These are phyloP conservation scores for Odocoileus virginianus DNA, from an alignment of 2,113 vertebrate species.

Conservation along the genomic window DNA sequence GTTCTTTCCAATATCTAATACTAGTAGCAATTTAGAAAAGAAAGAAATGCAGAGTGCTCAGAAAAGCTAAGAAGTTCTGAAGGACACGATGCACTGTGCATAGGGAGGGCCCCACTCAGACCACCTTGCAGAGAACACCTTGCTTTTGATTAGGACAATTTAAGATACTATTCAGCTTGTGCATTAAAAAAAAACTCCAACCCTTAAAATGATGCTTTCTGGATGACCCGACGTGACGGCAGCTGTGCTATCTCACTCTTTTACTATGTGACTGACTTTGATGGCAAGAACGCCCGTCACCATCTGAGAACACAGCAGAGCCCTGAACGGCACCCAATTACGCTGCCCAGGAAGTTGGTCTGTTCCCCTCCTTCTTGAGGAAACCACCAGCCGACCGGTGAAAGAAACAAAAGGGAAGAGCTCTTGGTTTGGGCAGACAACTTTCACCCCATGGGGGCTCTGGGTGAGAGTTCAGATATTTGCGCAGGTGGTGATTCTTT, in stretches of 20 bases:
- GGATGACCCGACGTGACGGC: fast-evolving
- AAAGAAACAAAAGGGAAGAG: fast-evolving
- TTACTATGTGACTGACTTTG: neutral
- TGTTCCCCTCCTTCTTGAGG: conserved; percentile 54
- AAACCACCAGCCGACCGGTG: neutral
- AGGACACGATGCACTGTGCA: neutral
- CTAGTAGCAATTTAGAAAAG: neutral
- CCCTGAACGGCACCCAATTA: conserved; percentile 43
- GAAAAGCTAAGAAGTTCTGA: neutral
- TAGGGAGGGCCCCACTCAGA: neutral
- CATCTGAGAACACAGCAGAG: neutral
- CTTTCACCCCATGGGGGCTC: conserved; percentile 33
- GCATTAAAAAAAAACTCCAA: neutral
- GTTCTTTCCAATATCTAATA: conserved; percentile 14
- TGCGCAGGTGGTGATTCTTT: conserved; percentile 35
- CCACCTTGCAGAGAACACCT: neutral
- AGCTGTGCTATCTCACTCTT: neutral
- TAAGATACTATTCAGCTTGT: neutral
- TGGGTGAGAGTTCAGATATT: conserved; percentile 29
- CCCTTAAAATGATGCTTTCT: neutral
- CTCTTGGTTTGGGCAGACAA: neutral
- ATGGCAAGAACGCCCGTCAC: conserved; percentile 44
- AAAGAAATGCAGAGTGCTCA: conserved; percentile 19
- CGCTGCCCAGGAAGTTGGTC: conserved; percentile 51
- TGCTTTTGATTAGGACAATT: neutral